Evolutionary conservation across 2,888 invertebrate genomes (phyloP).

Genomic region (Pantelozetes paolii): DNA sequence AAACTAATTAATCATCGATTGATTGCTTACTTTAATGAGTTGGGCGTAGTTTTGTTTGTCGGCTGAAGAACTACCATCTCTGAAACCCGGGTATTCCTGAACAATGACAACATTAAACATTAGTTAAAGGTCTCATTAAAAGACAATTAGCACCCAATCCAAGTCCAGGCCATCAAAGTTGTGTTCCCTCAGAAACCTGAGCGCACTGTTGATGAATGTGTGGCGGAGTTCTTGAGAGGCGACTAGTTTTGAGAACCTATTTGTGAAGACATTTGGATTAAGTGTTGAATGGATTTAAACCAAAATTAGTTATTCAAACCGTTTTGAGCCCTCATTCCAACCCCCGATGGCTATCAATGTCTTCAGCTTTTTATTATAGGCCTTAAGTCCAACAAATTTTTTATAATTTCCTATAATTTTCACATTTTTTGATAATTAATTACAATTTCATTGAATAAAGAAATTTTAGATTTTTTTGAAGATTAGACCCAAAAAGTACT

Average conservation of each 20-base stretch:
- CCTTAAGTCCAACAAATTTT: conserved; percentile 86
- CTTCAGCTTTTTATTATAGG: conserved; percentile 84
- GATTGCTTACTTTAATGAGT: conserved; percentile 65
- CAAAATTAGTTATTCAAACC: conserved; percentile 44
- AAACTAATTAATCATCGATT: no score
- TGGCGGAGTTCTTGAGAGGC: conserved; percentile 69
- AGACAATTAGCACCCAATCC: conserved; percentile 61
- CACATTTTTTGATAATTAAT: conserved; percentile 28
- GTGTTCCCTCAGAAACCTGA: conserved; percentile 74
- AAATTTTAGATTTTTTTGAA: background rate
- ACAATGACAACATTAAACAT: background rate
- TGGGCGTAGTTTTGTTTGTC: conserved; percentile 82
- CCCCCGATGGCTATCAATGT: conserved; percentile 87
- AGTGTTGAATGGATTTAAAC: background rate
- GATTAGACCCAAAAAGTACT: no score
- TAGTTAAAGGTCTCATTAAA: background rate
- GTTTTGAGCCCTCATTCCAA: conserved; percentile 87
- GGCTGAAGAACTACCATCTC: conserved; percentile 69
- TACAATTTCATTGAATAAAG: background rate
- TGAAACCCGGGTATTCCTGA: conserved; percentile 62
- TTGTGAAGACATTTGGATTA: background rate
- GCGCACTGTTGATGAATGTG: conserved; percentile 61
- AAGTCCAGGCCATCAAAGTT: conserved; percentile 88
- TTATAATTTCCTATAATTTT: conserved; percentile 91
- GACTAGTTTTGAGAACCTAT: conserved; percentile 75